Evolutionary conservation across 2,797 vertebrate species (phyloP), one percentile per base, ranked within the genome.

Genomic region (Sebastes flavidus): DNA sequence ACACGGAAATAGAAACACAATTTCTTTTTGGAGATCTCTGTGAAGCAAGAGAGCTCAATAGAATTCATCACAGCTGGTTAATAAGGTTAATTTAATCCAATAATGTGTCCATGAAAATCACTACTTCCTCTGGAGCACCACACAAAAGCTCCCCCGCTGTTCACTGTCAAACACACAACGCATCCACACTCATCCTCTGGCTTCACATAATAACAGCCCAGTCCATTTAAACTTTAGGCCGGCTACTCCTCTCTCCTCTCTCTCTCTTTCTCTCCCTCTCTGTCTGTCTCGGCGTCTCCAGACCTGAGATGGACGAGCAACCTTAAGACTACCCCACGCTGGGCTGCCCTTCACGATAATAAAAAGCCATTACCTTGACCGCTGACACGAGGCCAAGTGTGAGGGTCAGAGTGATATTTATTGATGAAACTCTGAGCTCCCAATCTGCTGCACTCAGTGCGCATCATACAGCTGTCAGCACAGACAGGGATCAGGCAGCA

Each of bases 391-490:
- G 98, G 97, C 96, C 95, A 97, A 94, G 95, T 94, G 95, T 96
- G 95, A 96, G 96, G 96, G 96, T 99, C 97, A 98, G 97, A 97
- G 96, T 99, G 97, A 96, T 97, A 97, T 98, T 98, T 99, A 99
- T 99, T 99, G 98, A 99, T 98, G 97, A 99, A 99, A 98, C 97
- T 97, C 97, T 98, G 97, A 99, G 98, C 97, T 98, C 95, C 97
- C 97, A 97, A 97, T 97, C 97, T 98, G 97, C 97, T 95, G 96
- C 97, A 97, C 97, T 97, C 96, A 99, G 97, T 97, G 97, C 95
- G 96, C 96, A 98, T 99, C 98, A 99, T 98, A 97, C 97, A 98
- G 98, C 98, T 99, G 98, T 99, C 98, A 99, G 96, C 96, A 95
- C 97, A 97, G 96, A 96, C 95, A 95, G 95, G 96, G 95, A 96